Percentiles rank a stretch among this genome's conserved stretches.
These are phyloP conservation scores for Thymallus thymallus DNA, from an alignment of 2,113 vertebrate species.

Conservation along the genomic window DNA sequence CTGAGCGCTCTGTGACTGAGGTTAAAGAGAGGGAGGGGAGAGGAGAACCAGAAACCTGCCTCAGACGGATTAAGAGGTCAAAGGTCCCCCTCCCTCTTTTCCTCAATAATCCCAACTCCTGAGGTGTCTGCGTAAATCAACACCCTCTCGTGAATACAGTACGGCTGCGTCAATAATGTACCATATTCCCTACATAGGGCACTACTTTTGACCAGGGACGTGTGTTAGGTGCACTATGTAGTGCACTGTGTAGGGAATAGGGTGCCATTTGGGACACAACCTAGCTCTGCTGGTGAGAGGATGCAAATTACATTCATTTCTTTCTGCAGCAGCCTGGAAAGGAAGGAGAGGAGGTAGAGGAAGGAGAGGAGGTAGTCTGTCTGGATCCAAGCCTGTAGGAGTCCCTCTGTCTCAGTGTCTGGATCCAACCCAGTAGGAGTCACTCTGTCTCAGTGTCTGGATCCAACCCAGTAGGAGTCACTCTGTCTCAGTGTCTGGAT, in stretches of 20 bases:
- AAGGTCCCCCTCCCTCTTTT: conserved; percentile 12
- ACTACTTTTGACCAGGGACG: too few relatives aligned
- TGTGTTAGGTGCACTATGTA: too few relatives aligned
- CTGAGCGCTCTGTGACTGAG: conserved; percentile 11
- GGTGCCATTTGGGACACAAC: too few relatives aligned
- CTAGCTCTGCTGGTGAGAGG: background rate
- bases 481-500: too few relatives aligned
- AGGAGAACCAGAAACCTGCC: background rate
- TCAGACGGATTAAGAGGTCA: conserved; percentile 2
- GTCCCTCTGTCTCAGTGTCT: too few relatives aligned
- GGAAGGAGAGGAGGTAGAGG: background rate
- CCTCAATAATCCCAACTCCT: conserved; percentile 6
- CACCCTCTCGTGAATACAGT: conserved; percentile 26
- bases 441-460: too few relatives aligned
- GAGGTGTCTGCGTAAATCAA: conserved; percentile 24
- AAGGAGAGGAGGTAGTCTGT: background rate
- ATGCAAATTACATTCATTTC: conserved; percentile 10
- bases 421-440: too few relatives aligned
- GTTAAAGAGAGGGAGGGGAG: conserved; percentile 9
- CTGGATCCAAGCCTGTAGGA: too few relatives aligned
- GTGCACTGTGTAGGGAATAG: too few relatives aligned
- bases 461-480: too few relatives aligned
- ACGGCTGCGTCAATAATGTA: too few relatives aligned
- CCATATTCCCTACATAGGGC: too few relatives aligned
- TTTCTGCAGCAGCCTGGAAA: background rate